These are phyloP conservation scores for Chrysolina americana DNA, from an alignment of 2,888 invertebrate species.

Conservation along the genomic window DNA sequence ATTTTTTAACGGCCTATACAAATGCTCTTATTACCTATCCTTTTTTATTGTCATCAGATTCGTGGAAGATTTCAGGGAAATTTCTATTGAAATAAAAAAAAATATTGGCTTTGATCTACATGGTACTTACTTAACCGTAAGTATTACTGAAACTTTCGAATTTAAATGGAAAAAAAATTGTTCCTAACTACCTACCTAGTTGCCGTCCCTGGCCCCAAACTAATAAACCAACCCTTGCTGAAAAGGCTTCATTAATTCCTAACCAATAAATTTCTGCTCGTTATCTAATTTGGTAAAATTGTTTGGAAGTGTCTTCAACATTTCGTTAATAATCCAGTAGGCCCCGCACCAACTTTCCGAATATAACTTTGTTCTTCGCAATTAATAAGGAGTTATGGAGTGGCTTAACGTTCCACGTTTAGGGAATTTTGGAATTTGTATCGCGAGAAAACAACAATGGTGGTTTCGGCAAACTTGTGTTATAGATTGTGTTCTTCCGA, in stretches of 20 bases:
- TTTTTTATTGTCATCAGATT: too few species aligned
- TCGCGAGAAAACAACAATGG: conserved; percentile 36
- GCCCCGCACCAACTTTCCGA: conserved; percentile 42
- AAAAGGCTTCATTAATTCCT: conserved; percentile 26
- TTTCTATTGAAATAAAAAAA: too few species aligned
- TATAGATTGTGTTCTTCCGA: conserved; percentile 24
- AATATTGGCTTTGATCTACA: too few species aligned
- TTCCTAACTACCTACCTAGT: neutral
- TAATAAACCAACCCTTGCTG: neutral
- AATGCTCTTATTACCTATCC: too few species aligned
- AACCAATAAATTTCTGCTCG: conserved; percentile 33
- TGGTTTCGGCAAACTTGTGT: conserved; percentile 30
- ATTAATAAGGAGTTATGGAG: conserved; percentile 56
- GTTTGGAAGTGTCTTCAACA: conserved; percentile 39
- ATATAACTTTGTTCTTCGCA: conserved; percentile 50
- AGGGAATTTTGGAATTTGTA: conserved; percentile 46
- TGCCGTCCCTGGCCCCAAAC: neutral
- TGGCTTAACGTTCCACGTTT: conserved; percentile 44
- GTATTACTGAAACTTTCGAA: too few species aligned
- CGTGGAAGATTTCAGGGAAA: too few species aligned
- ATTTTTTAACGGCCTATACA: too few species aligned
- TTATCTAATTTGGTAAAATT: conserved; percentile 38
- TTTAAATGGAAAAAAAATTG: neutral
- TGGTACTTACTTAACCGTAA: too few species aligned
- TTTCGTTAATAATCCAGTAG: conserved; percentile 45